Evolutionary conservation across 2,888 invertebrate species (phyloP).

Genomic region (Girardia tigrina): DNA sequence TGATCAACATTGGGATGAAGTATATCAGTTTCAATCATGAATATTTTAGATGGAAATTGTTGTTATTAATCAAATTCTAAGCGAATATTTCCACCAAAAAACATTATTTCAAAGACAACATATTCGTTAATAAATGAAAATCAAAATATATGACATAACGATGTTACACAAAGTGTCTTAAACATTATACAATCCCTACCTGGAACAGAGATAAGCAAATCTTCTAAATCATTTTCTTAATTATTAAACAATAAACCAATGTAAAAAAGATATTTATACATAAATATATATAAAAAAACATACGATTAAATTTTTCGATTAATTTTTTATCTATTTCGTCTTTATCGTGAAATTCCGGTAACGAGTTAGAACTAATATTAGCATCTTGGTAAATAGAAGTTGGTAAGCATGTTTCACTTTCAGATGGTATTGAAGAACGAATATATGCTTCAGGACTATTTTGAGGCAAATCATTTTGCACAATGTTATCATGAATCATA

Average conservation of each 20-base stretch:
- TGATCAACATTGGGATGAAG: too few relatives aligned
- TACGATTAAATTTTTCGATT: background rate
- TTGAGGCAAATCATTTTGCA: background rate
- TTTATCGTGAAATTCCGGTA: background rate
- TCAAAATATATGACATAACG: background rate
- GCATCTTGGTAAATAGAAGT: background rate
- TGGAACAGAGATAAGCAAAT: background rate
- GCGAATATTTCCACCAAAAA: too few relatives aligned
- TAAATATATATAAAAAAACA: background rate
- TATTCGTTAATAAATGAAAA: background rate
- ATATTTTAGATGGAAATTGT: too few relatives aligned
- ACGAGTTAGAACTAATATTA: background rate
- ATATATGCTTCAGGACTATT: background rate
- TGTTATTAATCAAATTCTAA: too few relatives aligned
- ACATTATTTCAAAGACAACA: background rate
- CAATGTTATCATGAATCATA: background rate
- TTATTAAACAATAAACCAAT: background rate
- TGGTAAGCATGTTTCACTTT: background rate
- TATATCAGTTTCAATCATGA: too few relatives aligned
- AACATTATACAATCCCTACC: background rate
- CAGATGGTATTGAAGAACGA: background rate
- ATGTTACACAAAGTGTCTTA: background rate
- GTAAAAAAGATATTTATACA: background rate
- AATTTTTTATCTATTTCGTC: background rate
- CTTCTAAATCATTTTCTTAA: constrained; percentile 19